phyloP scores from a whole-genome alignment of 2,797 vertebrate species.

The Danio kyathit region DNA sequence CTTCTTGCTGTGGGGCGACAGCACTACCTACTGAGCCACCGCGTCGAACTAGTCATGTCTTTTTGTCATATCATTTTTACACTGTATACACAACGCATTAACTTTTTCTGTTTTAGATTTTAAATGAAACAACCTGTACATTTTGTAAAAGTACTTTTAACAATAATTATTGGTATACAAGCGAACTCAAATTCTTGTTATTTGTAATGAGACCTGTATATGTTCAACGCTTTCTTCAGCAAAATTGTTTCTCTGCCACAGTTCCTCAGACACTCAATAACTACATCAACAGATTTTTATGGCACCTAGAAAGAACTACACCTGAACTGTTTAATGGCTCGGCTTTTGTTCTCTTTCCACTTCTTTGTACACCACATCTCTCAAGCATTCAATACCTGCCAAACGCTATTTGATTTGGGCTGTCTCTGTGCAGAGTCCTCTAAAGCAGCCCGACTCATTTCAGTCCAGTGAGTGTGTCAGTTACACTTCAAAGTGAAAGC shows the following conservation, averaged over 20 bases:
- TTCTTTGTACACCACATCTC: background rate
- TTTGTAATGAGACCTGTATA: too few relatives aligned
- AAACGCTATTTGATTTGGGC: constrained; percentile 9
- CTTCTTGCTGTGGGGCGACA: too few relatives aligned
- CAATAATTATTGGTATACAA: too few relatives aligned
- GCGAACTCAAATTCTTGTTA: too few relatives aligned
- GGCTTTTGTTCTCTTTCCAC: too few relatives aligned
- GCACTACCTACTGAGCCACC: too few relatives aligned
- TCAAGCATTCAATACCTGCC: background rate
- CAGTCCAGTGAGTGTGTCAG: constrained; percentile 22
- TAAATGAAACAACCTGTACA: too few relatives aligned
- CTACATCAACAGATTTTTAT: background rate
- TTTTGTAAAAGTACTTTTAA: too few relatives aligned
- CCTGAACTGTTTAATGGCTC: background rate
- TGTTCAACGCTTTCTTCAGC: background rate
- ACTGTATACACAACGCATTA: too few relatives aligned
- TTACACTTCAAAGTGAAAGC: constrained; percentile 40
- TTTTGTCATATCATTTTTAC: too few relatives aligned
- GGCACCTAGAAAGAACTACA: background rate
- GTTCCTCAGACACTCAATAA: background rate
- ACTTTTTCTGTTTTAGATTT: too few relatives aligned
- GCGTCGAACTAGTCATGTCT: too few relatives aligned
- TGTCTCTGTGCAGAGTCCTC: constrained; percentile 15
- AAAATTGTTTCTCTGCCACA: background rate
- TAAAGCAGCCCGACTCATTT: constrained; percentile 15